Percentiles rank a stretch among this genome's conserved stretches.
These are phyloP conservation scores for Albula glossodonta DNA, from an alignment of 2,113 vertebrate species.

Conservation along the genomic window DNA sequence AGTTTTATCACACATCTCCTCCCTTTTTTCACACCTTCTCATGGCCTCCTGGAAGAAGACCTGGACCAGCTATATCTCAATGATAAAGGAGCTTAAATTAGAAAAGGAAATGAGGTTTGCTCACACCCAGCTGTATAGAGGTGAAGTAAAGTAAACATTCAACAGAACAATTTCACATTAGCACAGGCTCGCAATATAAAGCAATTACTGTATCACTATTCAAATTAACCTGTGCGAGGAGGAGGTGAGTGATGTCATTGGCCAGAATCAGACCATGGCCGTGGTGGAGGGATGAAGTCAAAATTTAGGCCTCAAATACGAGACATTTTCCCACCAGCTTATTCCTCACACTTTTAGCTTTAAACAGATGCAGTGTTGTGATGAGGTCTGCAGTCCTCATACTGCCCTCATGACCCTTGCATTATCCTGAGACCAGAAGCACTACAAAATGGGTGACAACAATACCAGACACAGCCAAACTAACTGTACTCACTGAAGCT, in stretches of 20 bases:
- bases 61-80: not conserved
- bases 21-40: not conserved
- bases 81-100: not conserved
- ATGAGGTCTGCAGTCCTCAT: not conserved
- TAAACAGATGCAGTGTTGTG: not conserved
- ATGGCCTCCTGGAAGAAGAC: not conserved
- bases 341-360: not conserved
- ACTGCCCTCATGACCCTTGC: not conserved
- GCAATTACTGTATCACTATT: too few species aligned
- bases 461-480: not conserved
- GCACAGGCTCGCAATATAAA: not conserved
- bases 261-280: not conserved
- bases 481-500: too few species aligned
- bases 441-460: not conserved
- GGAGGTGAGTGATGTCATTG: too few species aligned
- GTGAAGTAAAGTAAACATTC: not conserved
- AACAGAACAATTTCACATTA: not conserved
- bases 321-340: not conserved
- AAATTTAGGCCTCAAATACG: not conserved
- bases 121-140: not conserved
- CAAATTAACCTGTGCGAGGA: too few species aligned
- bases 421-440: not conserved
- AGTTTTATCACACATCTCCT: not conserved
- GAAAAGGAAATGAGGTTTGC: not conserved
- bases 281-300: not conserved